Conservation (phyloP, 2,113 vertebrate genomes). For the Talpa occidentalis region DNA sequence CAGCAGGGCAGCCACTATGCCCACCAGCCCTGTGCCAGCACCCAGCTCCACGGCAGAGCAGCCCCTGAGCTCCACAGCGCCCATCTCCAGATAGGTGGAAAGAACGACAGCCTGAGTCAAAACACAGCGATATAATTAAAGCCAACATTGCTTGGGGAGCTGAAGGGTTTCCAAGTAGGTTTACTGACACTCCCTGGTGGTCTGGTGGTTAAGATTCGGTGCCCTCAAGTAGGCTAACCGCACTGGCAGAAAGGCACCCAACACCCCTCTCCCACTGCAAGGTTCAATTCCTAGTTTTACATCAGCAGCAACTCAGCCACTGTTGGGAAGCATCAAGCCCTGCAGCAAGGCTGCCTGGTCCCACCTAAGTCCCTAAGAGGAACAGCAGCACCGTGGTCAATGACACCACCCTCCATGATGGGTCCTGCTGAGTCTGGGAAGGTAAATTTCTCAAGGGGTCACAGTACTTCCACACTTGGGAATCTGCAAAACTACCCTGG, state of each 20-base stretch:
- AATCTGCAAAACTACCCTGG: background rate
- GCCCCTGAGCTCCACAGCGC: slow-evolving; percentile 88
- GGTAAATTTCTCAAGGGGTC: background rate
- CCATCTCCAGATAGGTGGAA: slow-evolving; percentile 93
- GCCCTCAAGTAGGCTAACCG: no score
- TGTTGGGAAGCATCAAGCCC: background rate
- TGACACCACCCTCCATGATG: background rate
- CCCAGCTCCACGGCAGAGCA: slow-evolving; percentile 92
- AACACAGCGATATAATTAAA: slow-evolving; percentile 47
- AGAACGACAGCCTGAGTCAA: slow-evolving; percentile 92
- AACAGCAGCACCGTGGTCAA: background rate
- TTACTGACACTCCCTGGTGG: background rate
- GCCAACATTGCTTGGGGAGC: background rate
- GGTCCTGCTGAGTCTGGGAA: background rate
- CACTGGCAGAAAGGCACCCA: background rate
- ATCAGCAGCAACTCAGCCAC: background rate
- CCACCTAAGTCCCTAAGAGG: background rate
- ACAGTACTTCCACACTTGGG: background rate
- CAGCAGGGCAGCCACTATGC: slow-evolving; percentile 94
- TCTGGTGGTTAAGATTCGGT: no score
- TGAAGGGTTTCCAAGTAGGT: background rate
- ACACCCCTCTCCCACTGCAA: background rate
- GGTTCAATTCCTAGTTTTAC: background rate
- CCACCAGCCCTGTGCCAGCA: slow-evolving; percentile 96
- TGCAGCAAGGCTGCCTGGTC: no score